phyloP scores from a whole-genome alignment of 2,888 invertebrate genomes.

The Drosophila fulvimacula region DNA sequence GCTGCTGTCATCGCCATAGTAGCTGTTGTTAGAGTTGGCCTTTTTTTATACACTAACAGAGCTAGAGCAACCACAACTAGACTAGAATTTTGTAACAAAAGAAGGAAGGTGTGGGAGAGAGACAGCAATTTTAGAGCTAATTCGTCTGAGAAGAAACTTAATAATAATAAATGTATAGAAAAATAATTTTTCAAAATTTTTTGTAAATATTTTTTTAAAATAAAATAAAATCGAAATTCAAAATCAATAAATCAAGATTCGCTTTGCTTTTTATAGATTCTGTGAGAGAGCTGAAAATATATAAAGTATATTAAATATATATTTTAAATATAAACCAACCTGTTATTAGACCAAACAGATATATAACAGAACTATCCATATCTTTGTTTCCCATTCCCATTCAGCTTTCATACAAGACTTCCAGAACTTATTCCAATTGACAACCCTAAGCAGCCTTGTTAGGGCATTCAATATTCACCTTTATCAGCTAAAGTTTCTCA shows the following conservation, averaged over 20 bases:
- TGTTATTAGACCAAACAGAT: neutral
- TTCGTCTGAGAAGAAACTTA: neutral
- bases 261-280: no score
- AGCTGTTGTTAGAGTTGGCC: conserved; percentile 73
- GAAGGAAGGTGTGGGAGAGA: neutral
- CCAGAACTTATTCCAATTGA: no score
- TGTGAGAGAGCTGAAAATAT: no score
- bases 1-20: conserved; percentile 56
- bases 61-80: neutral
- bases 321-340: no score
- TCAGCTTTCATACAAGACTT: neutral
- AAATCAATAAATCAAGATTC: no score
- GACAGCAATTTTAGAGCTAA: neutral
- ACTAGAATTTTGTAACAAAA: neutral
- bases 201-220: no score
- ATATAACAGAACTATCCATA: neutral
- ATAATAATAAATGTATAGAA: neutral
- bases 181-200: no score
- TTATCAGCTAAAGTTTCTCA: neutral
- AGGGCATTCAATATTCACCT: conserved; percentile 29
- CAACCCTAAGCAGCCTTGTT: neutral
- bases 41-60: conserved; percentile 52
- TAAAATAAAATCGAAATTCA: no score
- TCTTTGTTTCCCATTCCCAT: no score
- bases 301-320: no score